phyloP scores from a whole-genome alignment of 2,888 invertebrate genomes.

The Thecocarcelia acutangulata region DNA sequence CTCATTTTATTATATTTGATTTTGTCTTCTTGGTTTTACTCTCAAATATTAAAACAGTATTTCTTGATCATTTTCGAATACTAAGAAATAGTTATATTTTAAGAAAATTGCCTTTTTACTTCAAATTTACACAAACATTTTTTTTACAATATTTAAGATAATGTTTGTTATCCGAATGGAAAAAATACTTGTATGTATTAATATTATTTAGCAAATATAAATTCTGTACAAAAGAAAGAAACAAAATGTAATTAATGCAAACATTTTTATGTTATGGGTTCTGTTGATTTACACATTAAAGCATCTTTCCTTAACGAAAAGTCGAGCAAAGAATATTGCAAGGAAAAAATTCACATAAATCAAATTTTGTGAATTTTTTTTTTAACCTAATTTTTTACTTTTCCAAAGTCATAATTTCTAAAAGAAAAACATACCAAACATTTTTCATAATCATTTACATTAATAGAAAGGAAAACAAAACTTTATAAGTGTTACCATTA shows the following conservation, averaged over 20 bases:
- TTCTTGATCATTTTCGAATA: slow-evolving; percentile 28
- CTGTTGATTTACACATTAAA: too few species aligned
- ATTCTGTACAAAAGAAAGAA: background rate
- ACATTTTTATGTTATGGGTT: background rate
- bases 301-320: too few species aligned
- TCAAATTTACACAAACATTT: background rate
- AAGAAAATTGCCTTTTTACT: slow-evolving; percentile 12
- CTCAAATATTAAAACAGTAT: slow-evolving; percentile 13
- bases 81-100: slow-evolving; percentile 31
- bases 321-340: too few species aligned
- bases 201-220: slow-evolving; percentile 6
- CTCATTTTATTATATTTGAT: slow-evolving; percentile 27
- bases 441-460: slow-evolving; percentile 52
- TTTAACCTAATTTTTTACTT: slow-evolving; percentile 16
- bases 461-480: slow-evolving; percentile 16
- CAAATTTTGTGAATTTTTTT: background rate
- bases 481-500: slow-evolving; percentile 61
- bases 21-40: slow-evolving; percentile 17
- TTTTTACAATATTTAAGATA: slow-evolving; percentile 69
- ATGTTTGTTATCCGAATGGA: slow-evolving; percentile 70
- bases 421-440: slow-evolving; percentile 30
- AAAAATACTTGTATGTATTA: slow-evolving; percentile 46
- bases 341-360: too few species aligned
- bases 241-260: background rate
- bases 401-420: slow-evolving; percentile 37